These are phyloP conservation scores for Ormia ochracea DNA, from an alignment of 2,888 invertebrate genomes.

Conservation along the genomic window DNA sequence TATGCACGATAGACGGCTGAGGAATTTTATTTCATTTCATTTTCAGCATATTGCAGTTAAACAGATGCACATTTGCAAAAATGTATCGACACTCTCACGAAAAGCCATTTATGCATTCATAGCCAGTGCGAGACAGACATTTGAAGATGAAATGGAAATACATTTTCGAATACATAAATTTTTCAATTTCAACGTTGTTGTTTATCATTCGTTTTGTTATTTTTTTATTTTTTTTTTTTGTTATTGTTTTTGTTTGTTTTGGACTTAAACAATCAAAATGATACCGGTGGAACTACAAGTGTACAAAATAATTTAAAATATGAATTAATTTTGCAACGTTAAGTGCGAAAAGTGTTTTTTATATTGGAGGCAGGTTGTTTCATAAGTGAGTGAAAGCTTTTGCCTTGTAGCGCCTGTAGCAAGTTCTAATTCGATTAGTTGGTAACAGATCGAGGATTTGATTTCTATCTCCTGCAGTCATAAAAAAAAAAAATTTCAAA, in stretches of 20 bases:
- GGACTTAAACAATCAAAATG: not conserved
- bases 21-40: slow-evolving; percentile 50
- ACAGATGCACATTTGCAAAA: slow-evolving; percentile 22
- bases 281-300: not conserved
- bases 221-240: too few relatives aligned
- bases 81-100: slow-evolving; percentile 4
- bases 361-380: not conserved
- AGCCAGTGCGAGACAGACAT: slow-evolving; percentile 2
- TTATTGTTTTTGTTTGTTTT: too few relatives aligned
- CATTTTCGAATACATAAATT: slow-evolving; percentile 28
- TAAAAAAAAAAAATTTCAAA: too few relatives aligned
- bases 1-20: slow-evolving; percentile 44
- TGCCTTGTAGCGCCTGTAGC: too few relatives aligned
- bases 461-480: too few relatives aligned
- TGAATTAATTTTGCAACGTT: slow-evolving; percentile 33
- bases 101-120: slow-evolving; percentile 1
- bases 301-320: slow-evolving; percentile 39
- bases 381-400: not conserved
- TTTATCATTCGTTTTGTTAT: too few relatives aligned
- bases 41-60: slow-evolving; percentile 27
- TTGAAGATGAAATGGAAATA: slow-evolving; percentile 16
- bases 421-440: too few relatives aligned
- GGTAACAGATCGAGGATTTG: too few relatives aligned
- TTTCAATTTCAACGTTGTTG: slow-evolving; percentile 40
- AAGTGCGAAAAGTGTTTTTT: not conserved